These are phyloP conservation scores for Antennarius maculatus DNA, from an alignment of 2,797 vertebrate species.

Conservation along the genomic window DNA sequence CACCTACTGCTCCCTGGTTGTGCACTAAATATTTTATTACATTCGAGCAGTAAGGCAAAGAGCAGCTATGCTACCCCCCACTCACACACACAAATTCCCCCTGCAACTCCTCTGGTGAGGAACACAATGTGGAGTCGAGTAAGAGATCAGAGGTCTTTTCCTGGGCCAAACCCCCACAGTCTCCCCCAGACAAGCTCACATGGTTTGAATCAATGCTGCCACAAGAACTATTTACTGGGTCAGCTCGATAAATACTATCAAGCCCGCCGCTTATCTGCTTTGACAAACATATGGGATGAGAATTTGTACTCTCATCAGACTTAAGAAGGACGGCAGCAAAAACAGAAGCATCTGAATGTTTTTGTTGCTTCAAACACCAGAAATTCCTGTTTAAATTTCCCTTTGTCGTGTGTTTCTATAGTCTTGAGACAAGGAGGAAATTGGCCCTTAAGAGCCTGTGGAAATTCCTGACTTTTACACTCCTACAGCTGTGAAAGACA, in stretches of 20 bases:
- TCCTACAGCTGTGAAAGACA: conserved; percentile 76
- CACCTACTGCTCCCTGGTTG: conserved; percentile 31
- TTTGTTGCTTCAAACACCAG: conserved; percentile 51
- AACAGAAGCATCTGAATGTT: conserved; percentile 29
- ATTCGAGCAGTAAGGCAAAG: conserved; percentile 60
- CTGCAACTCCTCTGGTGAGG: conserved; percentile 54
- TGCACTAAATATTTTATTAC: conserved; percentile 70
- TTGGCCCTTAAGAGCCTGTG: conserved; percentile 72
- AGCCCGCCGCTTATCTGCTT: conserved; percentile 36
- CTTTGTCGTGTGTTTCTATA: conserved; percentile 61
- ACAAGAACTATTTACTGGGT: conserved; percentile 58
- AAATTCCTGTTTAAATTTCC: conserved; percentile 54
- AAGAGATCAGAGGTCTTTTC: conserved; percentile 80
- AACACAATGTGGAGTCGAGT: conserved; percentile 74
- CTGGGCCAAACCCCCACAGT: conserved; percentile 67
- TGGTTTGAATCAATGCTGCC: conserved; percentile 81
- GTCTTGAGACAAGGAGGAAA: conserved; percentile 71
- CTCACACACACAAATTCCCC: conserved; percentile 24
- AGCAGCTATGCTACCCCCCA: conserved; percentile 46
- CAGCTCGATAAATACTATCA: conserved; percentile 59
- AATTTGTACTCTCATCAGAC: conserved; percentile 44
- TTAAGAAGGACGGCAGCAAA: not conserved
- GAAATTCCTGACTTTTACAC: conserved; percentile 71
- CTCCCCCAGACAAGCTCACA: conserved; percentile 73
- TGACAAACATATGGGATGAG: conserved; percentile 24